Evolutionary conservation across 2,113 vertebrate genomes (phyloP).

Genomic region (Geococcyx californianus): DNA sequence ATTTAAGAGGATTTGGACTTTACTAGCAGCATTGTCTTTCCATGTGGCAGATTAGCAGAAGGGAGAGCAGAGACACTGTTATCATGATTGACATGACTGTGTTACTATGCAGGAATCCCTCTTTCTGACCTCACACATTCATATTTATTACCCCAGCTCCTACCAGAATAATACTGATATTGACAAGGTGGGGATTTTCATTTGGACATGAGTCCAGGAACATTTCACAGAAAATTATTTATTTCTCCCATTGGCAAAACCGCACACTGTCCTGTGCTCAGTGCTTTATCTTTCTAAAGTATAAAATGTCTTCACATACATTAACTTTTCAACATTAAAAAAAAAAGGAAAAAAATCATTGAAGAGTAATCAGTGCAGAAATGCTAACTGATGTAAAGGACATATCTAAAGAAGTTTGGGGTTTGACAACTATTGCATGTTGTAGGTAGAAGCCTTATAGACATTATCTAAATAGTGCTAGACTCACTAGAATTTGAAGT

Average conservation of each 20-base stretch:
- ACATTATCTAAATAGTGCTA: not conserved
- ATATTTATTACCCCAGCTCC: constrained; percentile 1
- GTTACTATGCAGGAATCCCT: not conserved
- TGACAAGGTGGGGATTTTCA: not conserved
- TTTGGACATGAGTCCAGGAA: not conserved
- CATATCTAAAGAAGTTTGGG: not conserved
- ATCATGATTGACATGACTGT: not conserved
- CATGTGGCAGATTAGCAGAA: constrained; percentile 37
- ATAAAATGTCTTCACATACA: not conserved
- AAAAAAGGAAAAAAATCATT: not conserved
- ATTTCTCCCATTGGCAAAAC: not conserved
- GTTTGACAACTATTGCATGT: not conserved
- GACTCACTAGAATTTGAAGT: not conserved
- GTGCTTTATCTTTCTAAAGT: not conserved
- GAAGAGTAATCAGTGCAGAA: not conserved
- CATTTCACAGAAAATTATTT: not conserved
- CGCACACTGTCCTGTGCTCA: not conserved
- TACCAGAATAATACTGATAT: not conserved
- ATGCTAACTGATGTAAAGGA: not conserved
- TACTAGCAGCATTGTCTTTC: constrained; percentile 53
- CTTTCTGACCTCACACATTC: constrained; percentile 7
- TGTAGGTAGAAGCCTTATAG: not conserved
- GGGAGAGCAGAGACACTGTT: not conserved
- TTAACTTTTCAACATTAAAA: not conserved
- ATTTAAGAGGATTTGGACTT: constrained; percentile 71